A percentile compares a stretch with the other conserved stretches of the same genome.
Evolutionary conservation across 2,888 invertebrate species (phyloP).

Genomic region (Oligia fasciuncula): DNA sequence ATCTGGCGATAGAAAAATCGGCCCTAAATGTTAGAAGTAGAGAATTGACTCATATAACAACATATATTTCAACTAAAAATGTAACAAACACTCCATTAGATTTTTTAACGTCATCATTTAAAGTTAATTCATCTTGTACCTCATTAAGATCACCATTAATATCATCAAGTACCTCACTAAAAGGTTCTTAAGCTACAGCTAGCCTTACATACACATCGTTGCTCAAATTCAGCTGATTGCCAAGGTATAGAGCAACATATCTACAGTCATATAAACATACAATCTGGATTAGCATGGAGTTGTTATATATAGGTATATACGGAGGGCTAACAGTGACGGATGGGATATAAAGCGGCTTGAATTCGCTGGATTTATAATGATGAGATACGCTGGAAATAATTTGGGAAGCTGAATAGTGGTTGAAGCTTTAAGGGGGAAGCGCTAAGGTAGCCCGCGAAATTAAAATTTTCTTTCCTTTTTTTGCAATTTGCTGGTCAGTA

Average conservation of each 20-base stretch:
- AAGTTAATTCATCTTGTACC: neutral
- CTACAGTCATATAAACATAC: slow-evolving; percentile 18
- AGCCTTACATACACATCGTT: neutral
- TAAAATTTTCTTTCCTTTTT: too few relatives aligned
- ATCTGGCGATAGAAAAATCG: too few relatives aligned
- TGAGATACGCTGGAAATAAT: slow-evolving; percentile 19
- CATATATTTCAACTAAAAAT: neutral
- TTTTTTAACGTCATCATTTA: neutral
- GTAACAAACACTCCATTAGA: fast-evolving
- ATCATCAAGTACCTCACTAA: neutral
- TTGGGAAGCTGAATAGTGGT: neutral
- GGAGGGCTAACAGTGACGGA: slow-evolving; percentile 34
- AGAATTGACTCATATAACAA: neutral
- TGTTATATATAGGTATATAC: slow-evolving; percentile 9
- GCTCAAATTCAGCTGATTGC: slow-evolving; percentile 54
- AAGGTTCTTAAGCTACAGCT: neutral
- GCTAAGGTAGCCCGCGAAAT: too few relatives aligned
- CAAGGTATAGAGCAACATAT: slow-evolving; percentile 18
- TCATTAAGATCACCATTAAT: neutral
- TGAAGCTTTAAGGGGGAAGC: neutral
- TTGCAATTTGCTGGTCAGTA: too few relatives aligned
- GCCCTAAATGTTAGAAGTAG: too few relatives aligned
- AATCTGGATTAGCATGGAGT: slow-evolving; percentile 40
- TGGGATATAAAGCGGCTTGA: slow-evolving; percentile 16
- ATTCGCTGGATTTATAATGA: slow-evolving; percentile 17